Evolutionary conservation across 1,140 invertebrate species (phyloP).

Genomic region (Polypedilum pembai): DNA sequence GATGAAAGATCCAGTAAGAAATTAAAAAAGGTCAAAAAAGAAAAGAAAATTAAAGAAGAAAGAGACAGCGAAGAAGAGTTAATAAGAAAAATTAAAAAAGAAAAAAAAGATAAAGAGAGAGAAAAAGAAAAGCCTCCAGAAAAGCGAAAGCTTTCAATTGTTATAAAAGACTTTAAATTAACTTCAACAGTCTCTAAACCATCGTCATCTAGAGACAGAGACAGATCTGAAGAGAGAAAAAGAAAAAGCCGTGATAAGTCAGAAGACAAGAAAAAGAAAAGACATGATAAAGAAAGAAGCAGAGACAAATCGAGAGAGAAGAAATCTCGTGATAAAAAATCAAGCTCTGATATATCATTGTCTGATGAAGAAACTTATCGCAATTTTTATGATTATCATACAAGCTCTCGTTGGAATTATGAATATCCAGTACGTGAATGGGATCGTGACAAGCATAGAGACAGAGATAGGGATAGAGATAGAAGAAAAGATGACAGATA

Average conservation of each 20-base stretch:
- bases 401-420: conserved; percentile 38
- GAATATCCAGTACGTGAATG: conserved; percentile 30
- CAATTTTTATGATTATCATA: conserved; percentile 42
- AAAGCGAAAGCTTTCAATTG: conserved; percentile 25
- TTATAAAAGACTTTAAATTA: conserved; percentile 14
- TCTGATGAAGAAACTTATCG: conserved; percentile 47
- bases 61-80: conserved; percentile 47
- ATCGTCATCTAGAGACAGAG: conserved; percentile 31
- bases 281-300: conserved; percentile 44
- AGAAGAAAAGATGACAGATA: conserved; percentile 31
- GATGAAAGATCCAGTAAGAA: conserved; percentile 45
- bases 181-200: conserved; percentile 1
- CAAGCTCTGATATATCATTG: conserved; percentile 45
- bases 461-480: conserved; percentile 31
- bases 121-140: conserved; percentile 31
- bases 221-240: background rate
- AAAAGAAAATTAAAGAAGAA: conserved; percentile 39
- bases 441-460: conserved; percentile 36
- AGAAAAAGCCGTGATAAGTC: background rate
- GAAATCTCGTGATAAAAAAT: conserved; percentile 54
- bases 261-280: conserved; percentile 44
- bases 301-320: conserved; percentile 57
- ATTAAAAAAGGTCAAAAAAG: conserved; percentile 44
- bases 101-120: conserved; percentile 36
- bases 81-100: conserved; percentile 51